phyloP scores from a whole-genome alignment of 1,140 invertebrate species.

The Heliconius melpomene region DNA sequence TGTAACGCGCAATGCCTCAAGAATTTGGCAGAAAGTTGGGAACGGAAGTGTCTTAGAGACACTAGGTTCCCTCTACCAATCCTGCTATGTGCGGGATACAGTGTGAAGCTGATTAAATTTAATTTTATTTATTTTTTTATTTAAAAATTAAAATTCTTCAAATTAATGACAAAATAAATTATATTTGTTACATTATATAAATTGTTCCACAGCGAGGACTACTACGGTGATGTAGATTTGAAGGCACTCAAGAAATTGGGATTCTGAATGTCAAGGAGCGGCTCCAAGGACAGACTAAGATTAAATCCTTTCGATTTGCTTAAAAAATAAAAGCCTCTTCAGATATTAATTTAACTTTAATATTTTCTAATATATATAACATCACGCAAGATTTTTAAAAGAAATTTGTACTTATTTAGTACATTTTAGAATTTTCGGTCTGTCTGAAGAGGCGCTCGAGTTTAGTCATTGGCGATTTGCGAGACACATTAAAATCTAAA shows the following conservation, averaged over 20 bases:
- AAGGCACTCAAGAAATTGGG: slow-evolving; percentile 90
- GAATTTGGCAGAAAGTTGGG: too few relatives aligned
- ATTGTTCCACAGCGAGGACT: slow-evolving; percentile 87
- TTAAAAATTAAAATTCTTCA: too few relatives aligned
- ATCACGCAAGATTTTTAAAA: neutral
- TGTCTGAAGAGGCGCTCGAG: slow-evolving; percentile 71
- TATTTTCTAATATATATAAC: too few relatives aligned
- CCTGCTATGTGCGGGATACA: too few relatives aligned
- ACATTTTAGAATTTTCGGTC: slow-evolving; percentile 31
- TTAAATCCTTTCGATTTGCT: slow-evolving; percentile 71
- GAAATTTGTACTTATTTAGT: neutral
- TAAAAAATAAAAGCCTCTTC: slow-evolving; percentile 56
- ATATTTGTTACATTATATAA: slow-evolving; percentile 13
- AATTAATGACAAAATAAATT: neutral
- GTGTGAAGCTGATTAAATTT: too few relatives aligned
- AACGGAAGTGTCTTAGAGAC: too few relatives aligned
- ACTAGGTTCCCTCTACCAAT: too few relatives aligned
- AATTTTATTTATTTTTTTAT: too few relatives aligned
- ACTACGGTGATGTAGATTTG: slow-evolving; percentile 91
- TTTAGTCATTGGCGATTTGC: slow-evolving; percentile 23
- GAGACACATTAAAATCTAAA: slow-evolving; percentile 25
- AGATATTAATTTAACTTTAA: slow-evolving; percentile 21
- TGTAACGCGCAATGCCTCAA: too few relatives aligned
- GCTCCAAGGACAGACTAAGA: slow-evolving; percentile 74
- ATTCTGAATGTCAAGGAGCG: slow-evolving; percentile 82